Percentiles rank a stretch among this genome's conserved stretches.
phyloP scores from a whole-genome alignment of 2,113 vertebrate species.

The Oreotragus oreotragus region DNA sequence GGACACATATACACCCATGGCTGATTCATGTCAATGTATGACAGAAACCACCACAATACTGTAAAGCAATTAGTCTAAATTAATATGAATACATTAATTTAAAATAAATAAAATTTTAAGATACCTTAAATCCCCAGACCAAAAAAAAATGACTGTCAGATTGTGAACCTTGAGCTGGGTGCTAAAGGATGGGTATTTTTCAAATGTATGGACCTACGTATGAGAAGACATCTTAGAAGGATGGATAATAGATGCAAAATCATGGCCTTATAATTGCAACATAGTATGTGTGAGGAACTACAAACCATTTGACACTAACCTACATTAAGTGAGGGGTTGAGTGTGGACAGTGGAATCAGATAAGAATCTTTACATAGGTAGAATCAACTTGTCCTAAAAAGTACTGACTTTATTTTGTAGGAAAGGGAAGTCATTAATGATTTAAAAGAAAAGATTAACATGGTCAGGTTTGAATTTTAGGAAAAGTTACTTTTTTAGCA shows the following conservation, averaged over 20 bases:
- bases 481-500: background rate
- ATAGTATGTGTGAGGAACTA: background rate
- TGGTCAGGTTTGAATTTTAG: background rate
- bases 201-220: background rate
- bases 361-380: background rate
- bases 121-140: background rate
- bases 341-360: background rate
- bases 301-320: background rate
- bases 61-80: background rate
- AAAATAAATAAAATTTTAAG: background rate
- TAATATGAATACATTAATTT: background rate
- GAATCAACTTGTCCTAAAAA: background rate
- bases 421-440: background rate
- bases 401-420: background rate
- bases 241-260: background rate
- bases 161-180: background rate
- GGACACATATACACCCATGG: rapidly evolving
- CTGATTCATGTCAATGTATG: background rate
- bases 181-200: background rate
- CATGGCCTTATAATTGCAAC: background rate
- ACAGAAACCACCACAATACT: background rate
- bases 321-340: background rate
- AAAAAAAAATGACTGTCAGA: background rate
- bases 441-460: background rate
- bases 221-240: background rate